Percentiles rank a stretch among this genome's conserved stretches.
phyloP scores from a whole-genome alignment of 1,140 invertebrate genomes.

The Drosophila subpulchrella region DNA sequence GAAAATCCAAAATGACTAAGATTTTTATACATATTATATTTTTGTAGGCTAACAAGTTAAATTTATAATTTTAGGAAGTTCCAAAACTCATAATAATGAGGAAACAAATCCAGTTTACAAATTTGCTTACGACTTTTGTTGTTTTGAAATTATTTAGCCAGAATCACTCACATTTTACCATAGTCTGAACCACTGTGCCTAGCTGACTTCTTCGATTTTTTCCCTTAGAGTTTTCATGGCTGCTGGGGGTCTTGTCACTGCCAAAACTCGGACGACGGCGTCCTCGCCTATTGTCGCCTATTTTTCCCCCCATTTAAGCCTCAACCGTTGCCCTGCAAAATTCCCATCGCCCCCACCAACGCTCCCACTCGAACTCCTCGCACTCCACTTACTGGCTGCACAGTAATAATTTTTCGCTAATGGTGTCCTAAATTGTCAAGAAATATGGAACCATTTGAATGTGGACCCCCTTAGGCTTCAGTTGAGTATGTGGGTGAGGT shows the following conservation, averaged over 20 bases:
- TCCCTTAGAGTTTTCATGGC: slow-evolving; percentile 45
- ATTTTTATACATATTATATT: too few relatives aligned
- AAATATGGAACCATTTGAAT: slow-evolving; percentile 83
- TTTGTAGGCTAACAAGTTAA: too few relatives aligned
- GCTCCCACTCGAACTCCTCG: slow-evolving; percentile 22
- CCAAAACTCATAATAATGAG: too few relatives aligned
- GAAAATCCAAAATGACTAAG: too few relatives aligned
- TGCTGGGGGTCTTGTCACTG: slow-evolving; percentile 52
- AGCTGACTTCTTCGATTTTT: slow-evolving; percentile 23
- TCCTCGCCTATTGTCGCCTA: slow-evolving; percentile 27
- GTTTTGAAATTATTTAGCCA: too few relatives aligned
- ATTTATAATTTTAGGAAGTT: too few relatives aligned
- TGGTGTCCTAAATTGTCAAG: slow-evolving; percentile 83
- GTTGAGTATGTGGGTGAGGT: slow-evolving; percentile 61
- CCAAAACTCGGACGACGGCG: slow-evolving; percentile 51
- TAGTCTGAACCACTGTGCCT: slow-evolving; percentile 8
- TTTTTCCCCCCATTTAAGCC: slow-evolving; percentile 1
- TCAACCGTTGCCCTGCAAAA: slow-evolving; percentile 9
- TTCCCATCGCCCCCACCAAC: neutral
- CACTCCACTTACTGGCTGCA: slow-evolving; percentile 51
- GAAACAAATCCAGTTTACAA: too few relatives aligned
- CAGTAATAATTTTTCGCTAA: slow-evolving; percentile 82
- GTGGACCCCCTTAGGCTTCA: slow-evolving; percentile 31
- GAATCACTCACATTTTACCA: too few relatives aligned
- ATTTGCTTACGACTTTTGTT: too few relatives aligned